Evolutionary conservation across 2,797 vertebrate genomes (phyloP).

Genomic region (Poecile montanus): DNA sequence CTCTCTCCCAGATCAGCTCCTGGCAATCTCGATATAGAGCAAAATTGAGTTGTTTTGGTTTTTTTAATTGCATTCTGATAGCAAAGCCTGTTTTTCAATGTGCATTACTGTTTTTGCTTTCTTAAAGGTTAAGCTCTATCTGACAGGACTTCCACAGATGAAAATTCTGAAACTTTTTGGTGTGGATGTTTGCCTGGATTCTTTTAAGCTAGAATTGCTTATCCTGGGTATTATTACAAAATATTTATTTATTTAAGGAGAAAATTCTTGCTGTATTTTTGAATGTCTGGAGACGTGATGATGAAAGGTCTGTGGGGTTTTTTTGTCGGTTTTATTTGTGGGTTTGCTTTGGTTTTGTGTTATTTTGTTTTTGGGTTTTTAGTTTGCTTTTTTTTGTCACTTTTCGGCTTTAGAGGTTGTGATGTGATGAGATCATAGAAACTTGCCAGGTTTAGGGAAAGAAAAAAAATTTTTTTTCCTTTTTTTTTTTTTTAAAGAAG

Average conservation of each 20-base stretch:
- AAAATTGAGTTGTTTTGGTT: neutral
- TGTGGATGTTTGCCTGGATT: neutral
- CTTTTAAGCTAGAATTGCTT: neutral
- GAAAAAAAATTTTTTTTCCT: accelerated
- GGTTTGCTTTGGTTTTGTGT: neutral
- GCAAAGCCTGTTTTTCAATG: neutral
- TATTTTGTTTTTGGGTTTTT: neutral
- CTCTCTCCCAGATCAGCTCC: slow-evolving; percentile 13
- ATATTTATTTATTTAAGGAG: neutral
- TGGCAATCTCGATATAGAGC: neutral
- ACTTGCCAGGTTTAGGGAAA: neutral
- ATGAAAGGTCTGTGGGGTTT: neutral
- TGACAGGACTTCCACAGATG: neutral
- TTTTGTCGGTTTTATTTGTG: neutral
- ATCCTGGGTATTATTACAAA: neutral
- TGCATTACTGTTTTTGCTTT: neutral
- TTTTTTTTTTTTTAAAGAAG: too few species aligned
- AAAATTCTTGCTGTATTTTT: neutral
- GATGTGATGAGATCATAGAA: neutral
- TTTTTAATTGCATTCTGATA: slow-evolving; percentile 27
- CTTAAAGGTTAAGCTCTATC: slow-evolving; percentile 25
- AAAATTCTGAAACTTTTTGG: neutral
- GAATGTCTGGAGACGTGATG: accelerated
- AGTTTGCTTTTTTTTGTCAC: too few species aligned
- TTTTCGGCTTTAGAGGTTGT: neutral